Evolutionary conservation across 2,888 invertebrate genomes (phyloP).

Genomic region (Mythimna impura): DNA sequence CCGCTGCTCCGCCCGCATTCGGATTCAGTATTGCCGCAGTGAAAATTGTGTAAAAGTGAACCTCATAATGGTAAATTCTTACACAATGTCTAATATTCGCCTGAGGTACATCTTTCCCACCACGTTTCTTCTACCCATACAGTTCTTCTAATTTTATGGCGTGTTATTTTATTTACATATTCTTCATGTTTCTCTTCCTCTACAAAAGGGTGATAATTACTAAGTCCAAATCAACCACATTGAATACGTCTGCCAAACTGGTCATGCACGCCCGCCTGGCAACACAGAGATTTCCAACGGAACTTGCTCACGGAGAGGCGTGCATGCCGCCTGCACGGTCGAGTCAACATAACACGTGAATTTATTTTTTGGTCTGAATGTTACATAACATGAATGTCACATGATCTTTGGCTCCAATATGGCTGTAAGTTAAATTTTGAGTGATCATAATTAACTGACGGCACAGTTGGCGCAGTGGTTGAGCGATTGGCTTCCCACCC

Average conservation of each 20-base stretch:
- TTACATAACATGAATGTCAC: constrained; percentile 1
- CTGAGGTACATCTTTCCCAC: background rate
- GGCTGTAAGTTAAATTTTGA: background rate
- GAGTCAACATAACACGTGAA: too few species aligned
- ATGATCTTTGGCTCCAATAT: background rate
- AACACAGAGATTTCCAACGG: too few species aligned
- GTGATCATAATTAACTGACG: background rate
- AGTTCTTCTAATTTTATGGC: background rate
- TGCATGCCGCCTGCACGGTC: too few species aligned
- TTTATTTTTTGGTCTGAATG: background rate
- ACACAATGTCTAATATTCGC: background rate
- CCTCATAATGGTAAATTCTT: background rate
- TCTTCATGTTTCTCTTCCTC: background rate
- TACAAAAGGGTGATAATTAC: background rate
- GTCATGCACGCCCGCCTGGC: too few species aligned
- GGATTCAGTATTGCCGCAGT: too few species aligned
- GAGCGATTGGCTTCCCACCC: too few species aligned
- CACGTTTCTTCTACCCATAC: background rate
- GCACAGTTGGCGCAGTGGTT: too few species aligned
- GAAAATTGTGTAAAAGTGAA: background rate
- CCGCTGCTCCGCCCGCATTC: too few species aligned
- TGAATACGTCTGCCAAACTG: background rate
- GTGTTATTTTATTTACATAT: background rate
- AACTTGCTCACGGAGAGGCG: too few species aligned
- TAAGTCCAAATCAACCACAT: background rate